Conservation (phyloP, 2,888 invertebrate genomes). For the Meandrusa payeni region DNA sequence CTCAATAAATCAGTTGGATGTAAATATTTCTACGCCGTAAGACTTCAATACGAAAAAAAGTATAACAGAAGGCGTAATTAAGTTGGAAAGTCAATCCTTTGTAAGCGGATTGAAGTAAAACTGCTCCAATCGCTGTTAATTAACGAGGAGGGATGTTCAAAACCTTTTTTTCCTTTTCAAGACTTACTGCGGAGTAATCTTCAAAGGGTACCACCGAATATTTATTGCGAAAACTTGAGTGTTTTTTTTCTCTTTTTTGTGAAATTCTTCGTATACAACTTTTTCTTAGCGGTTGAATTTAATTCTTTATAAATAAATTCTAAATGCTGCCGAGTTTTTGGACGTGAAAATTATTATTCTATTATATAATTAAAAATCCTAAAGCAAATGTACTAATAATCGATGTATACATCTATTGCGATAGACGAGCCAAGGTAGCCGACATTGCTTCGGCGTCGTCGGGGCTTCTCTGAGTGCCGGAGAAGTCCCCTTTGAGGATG, state of each 20-base stretch:
- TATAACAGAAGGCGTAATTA: neutral
- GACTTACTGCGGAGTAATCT: neutral
- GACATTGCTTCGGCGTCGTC: too few species aligned
- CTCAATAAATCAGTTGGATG: neutral
- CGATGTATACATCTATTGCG: too few species aligned
- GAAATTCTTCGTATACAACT: too few species aligned
- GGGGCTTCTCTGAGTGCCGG: too few species aligned
- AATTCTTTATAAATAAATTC: too few species aligned
- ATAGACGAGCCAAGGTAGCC: too few species aligned
- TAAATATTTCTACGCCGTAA: neutral
- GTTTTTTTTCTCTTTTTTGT: neutral
- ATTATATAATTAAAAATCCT: too few species aligned
- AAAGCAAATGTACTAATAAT: too few species aligned
- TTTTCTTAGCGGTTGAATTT: too few species aligned
- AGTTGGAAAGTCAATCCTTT: neutral
- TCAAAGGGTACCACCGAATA: neutral
- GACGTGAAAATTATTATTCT: too few species aligned
- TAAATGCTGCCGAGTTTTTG: too few species aligned
- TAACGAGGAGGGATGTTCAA: neutral
- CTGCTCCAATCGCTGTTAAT: conserved; percentile 1
- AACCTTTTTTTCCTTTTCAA: neutral
- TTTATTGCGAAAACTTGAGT: neutral
- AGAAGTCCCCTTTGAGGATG: too few species aligned
- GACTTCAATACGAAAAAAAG: neutral
- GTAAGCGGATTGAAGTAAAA: neutral